A percentile compares a stretch with the other conserved stretches of the same genome.
These are phyloP conservation scores for Rhingia rostrata DNA, from an alignment of 2,888 invertebrate species.

Conservation along the genomic window DNA sequence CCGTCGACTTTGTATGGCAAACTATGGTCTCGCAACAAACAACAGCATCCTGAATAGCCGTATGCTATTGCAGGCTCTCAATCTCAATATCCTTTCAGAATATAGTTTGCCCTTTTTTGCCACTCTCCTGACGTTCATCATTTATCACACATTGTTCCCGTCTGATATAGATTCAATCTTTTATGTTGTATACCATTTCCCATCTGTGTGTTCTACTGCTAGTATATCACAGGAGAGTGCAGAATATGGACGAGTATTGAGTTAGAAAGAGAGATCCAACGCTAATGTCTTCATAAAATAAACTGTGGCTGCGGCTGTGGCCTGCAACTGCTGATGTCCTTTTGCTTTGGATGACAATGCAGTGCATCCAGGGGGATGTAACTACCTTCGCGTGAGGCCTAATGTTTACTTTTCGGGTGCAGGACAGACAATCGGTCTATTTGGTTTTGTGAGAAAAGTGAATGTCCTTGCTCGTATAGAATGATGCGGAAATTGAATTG, in stretches of 20 bases:
- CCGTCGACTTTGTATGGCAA: conserved; percentile 54
- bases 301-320: conserved; percentile 52
- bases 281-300: conserved; percentile 60
- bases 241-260: conserved; percentile 5
- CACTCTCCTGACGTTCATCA: conserved; percentile 56
- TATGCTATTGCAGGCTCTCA: conserved; percentile 52
- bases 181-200: conserved; percentile 44
- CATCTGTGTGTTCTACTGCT: conserved; percentile 50
- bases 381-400: conserved; percentile 39
- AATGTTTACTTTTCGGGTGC: conserved; percentile 59
- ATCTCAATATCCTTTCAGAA: conserved; percentile 52
- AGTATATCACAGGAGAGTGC: background rate
- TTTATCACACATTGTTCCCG: conserved; percentile 66
- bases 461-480: conserved; percentile 40
- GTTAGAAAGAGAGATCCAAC: conserved; percentile 24
- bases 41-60: conserved; percentile 47
- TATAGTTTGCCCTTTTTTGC: conserved; percentile 52
- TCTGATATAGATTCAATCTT: conserved; percentile 60
- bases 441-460: conserved; percentile 52
- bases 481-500: conserved; percentile 62
- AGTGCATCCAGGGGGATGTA: conserved; percentile 29
- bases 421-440: conserved; percentile 45
- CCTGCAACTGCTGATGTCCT: conserved; percentile 46
- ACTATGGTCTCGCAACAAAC: conserved; percentile 52
- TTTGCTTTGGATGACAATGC: conserved; percentile 48